These are phyloP conservation scores for Mythimna pallens DNA, from an alignment of 2,888 invertebrate genomes.

Conservation along the genomic window DNA sequence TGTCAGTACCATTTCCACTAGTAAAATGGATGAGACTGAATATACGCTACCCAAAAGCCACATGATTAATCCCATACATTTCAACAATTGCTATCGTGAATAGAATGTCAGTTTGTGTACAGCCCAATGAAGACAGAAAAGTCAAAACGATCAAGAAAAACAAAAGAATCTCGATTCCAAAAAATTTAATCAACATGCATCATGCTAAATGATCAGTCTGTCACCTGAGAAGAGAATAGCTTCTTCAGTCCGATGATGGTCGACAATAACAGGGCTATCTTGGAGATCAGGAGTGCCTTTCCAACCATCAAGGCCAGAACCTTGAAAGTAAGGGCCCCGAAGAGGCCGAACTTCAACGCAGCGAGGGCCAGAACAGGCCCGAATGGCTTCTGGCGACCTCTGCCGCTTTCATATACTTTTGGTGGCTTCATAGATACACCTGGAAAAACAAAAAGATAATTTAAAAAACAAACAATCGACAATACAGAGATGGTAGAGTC, in stretches of 20 bases:
- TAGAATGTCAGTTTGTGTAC: neutral
- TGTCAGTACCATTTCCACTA: too few relatives aligned
- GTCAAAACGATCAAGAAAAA: slow-evolving; percentile 45
- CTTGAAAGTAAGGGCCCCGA: slow-evolving; percentile 95
- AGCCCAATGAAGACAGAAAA: slow-evolving; percentile 7
- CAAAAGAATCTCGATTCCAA: slow-evolving; percentile 24
- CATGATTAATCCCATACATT: neutral
- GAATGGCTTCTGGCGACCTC: slow-evolving; percentile 94
- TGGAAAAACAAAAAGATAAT: slow-evolving; percentile 73
- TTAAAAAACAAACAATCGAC: neutral
- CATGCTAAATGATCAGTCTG: slow-evolving; percentile 68
- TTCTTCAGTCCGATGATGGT: slow-evolving; percentile 96
- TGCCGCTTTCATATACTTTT: slow-evolving; percentile 91
- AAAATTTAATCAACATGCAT: slow-evolving; percentile 63
- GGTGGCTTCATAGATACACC: slow-evolving; percentile 93
- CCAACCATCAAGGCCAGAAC: slow-evolving; percentile 95
- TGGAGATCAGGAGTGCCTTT: slow-evolving; percentile 95
- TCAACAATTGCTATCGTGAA: too few relatives aligned
- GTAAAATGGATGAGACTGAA: neutral
- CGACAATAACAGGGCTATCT: slow-evolving; percentile 95
- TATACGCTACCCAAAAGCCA: neutral
- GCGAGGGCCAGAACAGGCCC: slow-evolving; percentile 94
- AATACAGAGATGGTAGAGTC: too few relatives aligned
- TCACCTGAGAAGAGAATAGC: slow-evolving; percentile 93
- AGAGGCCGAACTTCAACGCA: slow-evolving; percentile 95